phyloP scores from a whole-genome alignment of 2,113 vertebrate genomes.

The Oreocharis arfaki region DNA sequence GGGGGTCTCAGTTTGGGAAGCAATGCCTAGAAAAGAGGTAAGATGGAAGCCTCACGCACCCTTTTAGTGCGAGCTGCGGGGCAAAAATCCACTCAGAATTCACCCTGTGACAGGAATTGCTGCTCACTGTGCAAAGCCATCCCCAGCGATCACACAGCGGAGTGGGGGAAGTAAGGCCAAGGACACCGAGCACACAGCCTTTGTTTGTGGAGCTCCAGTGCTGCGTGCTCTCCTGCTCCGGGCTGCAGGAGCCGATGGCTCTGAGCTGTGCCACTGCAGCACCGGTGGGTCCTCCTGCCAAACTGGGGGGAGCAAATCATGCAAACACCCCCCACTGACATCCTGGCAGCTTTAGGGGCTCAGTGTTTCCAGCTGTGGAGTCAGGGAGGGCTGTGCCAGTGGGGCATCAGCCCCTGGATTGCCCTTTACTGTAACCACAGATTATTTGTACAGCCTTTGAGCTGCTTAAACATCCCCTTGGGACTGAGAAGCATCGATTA shows the following conservation, averaged over 20 bases:
- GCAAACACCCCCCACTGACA: neutral
- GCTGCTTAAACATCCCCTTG: neutral
- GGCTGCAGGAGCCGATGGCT: neutral
- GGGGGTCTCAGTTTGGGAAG: neutral
- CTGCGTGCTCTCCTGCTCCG: neutral
- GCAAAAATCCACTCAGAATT: neutral
- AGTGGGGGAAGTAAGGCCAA: neutral
- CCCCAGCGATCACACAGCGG: neutral
- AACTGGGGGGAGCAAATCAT: neutral
- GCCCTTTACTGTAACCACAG: neutral
- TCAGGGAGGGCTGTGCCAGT: neutral
- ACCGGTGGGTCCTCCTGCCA: neutral
- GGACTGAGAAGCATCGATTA: neutral
- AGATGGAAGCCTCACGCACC: neutral
- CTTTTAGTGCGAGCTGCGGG: neutral
- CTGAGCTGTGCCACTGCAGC: neutral
- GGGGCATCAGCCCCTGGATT: accelerated
- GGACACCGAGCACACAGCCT: neutral
- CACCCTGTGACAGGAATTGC: neutral
- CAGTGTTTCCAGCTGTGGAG: neutral
- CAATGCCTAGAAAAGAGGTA: neutral
- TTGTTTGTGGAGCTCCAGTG: neutral
- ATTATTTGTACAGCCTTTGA: neutral
- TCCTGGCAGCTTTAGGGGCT: neutral
- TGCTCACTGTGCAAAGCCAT: neutral